phyloP scores from a whole-genome alignment of 2,888 invertebrate species.

The Liodrosophila aerea region DNA sequence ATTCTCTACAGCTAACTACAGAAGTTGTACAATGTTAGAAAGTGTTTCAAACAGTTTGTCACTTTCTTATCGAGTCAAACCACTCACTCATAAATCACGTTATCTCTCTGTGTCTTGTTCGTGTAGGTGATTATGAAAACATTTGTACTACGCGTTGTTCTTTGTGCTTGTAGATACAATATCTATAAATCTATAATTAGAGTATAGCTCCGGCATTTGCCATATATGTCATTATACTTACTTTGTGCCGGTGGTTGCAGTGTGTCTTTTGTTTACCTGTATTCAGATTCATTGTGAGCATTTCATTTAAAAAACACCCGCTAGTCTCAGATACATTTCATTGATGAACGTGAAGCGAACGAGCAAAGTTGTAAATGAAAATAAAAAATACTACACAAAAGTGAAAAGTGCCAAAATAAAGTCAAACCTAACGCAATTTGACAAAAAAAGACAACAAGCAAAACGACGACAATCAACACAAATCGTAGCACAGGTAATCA shows the following conservation, averaged over 20 bases:
- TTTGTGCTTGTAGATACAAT: slow-evolving; percentile 57
- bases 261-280: slow-evolving; percentile 58
- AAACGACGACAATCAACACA: slow-evolving; percentile 19
- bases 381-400: slow-evolving; percentile 13
- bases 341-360: slow-evolving; percentile 45
- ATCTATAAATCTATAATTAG: slow-evolving; percentile 67
- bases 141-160: slow-evolving; percentile 55
- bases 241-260: slow-evolving; percentile 19
- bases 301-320: slow-evolving; percentile 47
- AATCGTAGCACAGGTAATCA: slow-evolving; percentile 30
- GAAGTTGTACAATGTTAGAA: slow-evolving; percentile 41
- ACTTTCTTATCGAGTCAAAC: slow-evolving; percentile 47
- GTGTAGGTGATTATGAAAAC: slow-evolving; percentile 52
- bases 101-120: slow-evolving; percentile 32
- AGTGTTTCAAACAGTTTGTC: slow-evolving; percentile 29
- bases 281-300: slow-evolving; percentile 8
- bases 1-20: slow-evolving; percentile 6
- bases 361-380: slow-evolving; percentile 17
- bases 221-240: slow-evolving; percentile 22
- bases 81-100: slow-evolving; percentile 26
- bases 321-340: slow-evolving; percentile 42
- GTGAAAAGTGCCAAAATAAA: slow-evolving; percentile 28
- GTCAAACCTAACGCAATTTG: slow-evolving; percentile 18
- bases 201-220: slow-evolving; percentile 32
- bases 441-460: slow-evolving; percentile 16